These are phyloP conservation scores for Entomobrya multifasciata DNA, from an alignment of 2,888 invertebrate genomes.

Conservation along the genomic window DNA sequence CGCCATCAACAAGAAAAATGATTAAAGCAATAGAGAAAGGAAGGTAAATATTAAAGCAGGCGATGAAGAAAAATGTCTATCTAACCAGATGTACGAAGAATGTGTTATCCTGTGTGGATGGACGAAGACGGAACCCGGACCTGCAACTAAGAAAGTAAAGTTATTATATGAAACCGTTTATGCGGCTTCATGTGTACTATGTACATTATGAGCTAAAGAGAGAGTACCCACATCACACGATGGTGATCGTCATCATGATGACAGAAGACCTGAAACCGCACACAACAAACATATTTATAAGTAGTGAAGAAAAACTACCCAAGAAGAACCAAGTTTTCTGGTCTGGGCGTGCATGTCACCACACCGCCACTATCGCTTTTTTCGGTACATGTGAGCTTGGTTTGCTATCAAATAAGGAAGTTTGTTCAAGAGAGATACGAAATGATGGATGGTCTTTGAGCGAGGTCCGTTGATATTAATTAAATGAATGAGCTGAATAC, in stretches of 20 bases:
- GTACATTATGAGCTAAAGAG: neutral
- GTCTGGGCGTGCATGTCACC: constrained; percentile 30
- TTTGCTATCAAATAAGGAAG: constrained; percentile 71
- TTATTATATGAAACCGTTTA: constrained; percentile 43
- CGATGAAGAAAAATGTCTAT: neutral
- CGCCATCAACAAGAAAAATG: constrained; percentile 25
- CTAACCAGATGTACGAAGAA: too few species aligned
- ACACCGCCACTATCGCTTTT: constrained; percentile 13
- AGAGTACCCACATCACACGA: neutral
- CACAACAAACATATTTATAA: constrained; percentile 1
- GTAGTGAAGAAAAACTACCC: neutral
- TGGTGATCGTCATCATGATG: neutral
- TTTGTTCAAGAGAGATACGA: constrained; percentile 73
- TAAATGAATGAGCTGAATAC: constrained; percentile 78
- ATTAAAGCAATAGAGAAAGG: neutral
- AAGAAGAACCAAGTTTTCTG: neutral
- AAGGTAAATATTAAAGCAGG: constrained; percentile 50
- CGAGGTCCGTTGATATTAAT: constrained; percentile 77
- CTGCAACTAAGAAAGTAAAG: neutral
- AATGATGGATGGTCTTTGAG: constrained; percentile 78
- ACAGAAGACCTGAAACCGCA: neutral
- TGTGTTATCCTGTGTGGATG: too few species aligned
- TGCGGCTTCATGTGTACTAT: neutral
- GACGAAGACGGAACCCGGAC: neutral
- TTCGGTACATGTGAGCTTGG: constrained; percentile 21